These are phyloP conservation scores for Lycodopsis pacificus DNA, from an alignment of 2,797 vertebrate species.

Conservation along the genomic window DNA sequence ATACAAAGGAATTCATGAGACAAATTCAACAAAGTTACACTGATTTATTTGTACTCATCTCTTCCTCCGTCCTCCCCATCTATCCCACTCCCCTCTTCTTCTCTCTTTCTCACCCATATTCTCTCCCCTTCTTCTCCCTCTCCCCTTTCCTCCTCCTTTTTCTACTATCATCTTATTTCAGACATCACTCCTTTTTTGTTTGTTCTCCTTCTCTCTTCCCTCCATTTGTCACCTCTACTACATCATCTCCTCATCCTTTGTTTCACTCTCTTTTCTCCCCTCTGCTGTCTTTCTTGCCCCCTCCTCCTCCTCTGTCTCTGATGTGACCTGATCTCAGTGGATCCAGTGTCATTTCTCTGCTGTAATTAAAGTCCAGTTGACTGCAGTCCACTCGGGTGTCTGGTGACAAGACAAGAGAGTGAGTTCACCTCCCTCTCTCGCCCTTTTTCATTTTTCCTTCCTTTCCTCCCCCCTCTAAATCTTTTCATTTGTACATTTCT, in stretches of 20 bases:
- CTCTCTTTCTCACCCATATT: too few species aligned
- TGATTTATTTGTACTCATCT: too few species aligned
- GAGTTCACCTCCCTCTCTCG: not conserved
- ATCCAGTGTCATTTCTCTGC: slow-evolving; percentile 65
- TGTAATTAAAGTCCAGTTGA: slow-evolving; percentile 71
- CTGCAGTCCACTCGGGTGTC: slow-evolving; percentile 47
- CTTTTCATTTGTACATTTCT: too few species aligned
- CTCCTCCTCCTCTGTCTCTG: not conserved
- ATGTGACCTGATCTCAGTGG: slow-evolving; percentile 60
- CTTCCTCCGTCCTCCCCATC: too few species aligned
- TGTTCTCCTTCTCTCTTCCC: not conserved
- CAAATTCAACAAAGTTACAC: too few species aligned
- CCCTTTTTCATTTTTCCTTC: not conserved
- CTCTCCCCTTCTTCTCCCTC: not conserved
- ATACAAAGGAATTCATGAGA: too few species aligned
- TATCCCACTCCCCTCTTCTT: too few species aligned
- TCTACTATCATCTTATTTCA: not conserved
- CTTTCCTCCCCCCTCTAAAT: not conserved
- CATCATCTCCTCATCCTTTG: not conserved
- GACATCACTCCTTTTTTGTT: not conserved
- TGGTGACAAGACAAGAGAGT: slow-evolving; percentile 37
- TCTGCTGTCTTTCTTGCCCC: not conserved
- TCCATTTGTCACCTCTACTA: not conserved
- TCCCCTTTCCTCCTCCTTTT: not conserved
- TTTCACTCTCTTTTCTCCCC: not conserved